Evolutionary conservation across 2,888 invertebrate genomes (phyloP).

Genomic region (Hypomecis punctinalis): DNA sequence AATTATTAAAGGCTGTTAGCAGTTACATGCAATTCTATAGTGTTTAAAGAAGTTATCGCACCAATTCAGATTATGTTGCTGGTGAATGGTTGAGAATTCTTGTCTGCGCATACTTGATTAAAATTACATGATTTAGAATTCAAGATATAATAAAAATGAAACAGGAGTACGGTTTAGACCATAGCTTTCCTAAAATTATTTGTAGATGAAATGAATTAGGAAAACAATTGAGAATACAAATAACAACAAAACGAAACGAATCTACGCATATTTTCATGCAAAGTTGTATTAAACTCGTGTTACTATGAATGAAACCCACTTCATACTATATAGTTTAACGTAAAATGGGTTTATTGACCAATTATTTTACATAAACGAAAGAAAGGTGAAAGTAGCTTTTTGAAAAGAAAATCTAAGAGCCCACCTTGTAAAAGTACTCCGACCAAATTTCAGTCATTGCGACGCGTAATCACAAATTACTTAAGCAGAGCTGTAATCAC

Average conservation of each 20-base stretch:
- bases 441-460: neutral
- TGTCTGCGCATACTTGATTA: too few species aligned
- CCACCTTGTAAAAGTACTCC: constrained; percentile 30
- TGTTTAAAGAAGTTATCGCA: too few species aligned
- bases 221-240: neutral
- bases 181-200: too few species aligned
- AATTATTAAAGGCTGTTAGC: too few species aligned
- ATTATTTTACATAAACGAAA: constrained; percentile 2
- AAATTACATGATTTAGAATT: too few species aligned
- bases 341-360: neutral
- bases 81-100: too few species aligned
- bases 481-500: neutral
- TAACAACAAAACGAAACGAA: neutral
- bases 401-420: constrained; percentile 32
- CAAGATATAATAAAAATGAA: too few species aligned
- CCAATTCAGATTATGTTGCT: too few species aligned
- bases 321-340: neutral
- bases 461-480: constrained; percentile 1
- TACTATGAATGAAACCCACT: neutral
- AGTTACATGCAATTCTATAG: too few species aligned
- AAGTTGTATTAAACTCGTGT: neutral
- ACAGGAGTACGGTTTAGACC: too few species aligned
- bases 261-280: neutral
- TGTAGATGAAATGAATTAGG: neutral
- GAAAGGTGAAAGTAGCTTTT: constrained; percentile 63